phyloP scores from a whole-genome alignment of 2,113 vertebrate genomes.

The Eudyptes chrysolophus region DNA sequence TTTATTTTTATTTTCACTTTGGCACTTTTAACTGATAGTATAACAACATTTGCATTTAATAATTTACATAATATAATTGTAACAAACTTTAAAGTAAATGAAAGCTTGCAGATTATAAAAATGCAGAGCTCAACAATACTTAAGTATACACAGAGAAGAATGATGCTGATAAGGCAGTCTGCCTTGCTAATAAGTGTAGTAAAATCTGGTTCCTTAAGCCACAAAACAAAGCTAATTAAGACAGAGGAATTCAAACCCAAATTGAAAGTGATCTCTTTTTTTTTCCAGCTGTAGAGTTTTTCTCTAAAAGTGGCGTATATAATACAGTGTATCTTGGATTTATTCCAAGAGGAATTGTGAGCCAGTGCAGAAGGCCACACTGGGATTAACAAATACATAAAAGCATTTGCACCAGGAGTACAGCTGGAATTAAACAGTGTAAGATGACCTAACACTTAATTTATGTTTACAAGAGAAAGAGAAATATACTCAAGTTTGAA shows the following conservation, averaged over 20 bases:
- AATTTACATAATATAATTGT: conserved; percentile 62
- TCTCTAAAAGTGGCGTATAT: conserved; percentile 66
- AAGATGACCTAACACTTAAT: background rate
- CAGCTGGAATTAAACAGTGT: conserved; percentile 11
- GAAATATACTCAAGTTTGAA: background rate
- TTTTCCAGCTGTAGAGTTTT: conserved; percentile 18
- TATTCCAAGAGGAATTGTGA: conserved; percentile 66
- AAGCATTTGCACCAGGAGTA: conserved; percentile 13
- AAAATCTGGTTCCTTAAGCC: conserved; percentile 69
- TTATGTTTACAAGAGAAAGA: background rate
- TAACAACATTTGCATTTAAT: conserved; percentile 39
- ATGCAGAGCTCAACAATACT: conserved; percentile 58
- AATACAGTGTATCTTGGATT: conserved; percentile 65
- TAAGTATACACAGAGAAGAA: conserved; percentile 59
- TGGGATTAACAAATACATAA: conserved; percentile 55
- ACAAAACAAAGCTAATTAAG: conserved; percentile 76
- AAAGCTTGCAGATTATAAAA: conserved; percentile 75
- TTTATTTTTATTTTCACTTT: conserved; percentile 18
- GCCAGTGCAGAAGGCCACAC: conserved; percentile 50
- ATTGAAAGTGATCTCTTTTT: conserved; percentile 60
- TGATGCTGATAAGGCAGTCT: conserved; percentile 65
- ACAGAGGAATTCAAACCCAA: conserved; percentile 69
- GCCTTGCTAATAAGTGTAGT: conserved; percentile 63
- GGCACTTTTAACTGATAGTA: background rate
- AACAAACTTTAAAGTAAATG: conserved; percentile 68